A percentile compares a stretch with the other conserved stretches of the same genome.
These are phyloP conservation scores for Drosophila triauraria DNA, from an alignment of 1,140 invertebrate genomes.

Conservation along the genomic window DNA sequence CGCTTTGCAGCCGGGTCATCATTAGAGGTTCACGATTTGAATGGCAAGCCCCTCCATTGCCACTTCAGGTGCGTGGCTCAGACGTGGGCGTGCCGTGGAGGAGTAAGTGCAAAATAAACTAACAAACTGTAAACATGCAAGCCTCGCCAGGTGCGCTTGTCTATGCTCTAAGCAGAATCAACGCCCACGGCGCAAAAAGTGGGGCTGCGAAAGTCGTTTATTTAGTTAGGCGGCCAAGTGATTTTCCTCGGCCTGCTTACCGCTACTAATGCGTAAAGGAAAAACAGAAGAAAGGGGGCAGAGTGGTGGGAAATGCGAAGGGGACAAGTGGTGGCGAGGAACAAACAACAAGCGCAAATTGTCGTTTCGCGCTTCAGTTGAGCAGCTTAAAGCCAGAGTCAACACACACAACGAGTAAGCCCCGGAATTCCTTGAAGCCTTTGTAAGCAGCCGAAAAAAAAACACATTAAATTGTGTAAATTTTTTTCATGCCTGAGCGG, in stretches of 20 bases:
- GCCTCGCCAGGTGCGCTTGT: slow-evolving; percentile 25
- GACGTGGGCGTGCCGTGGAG: slow-evolving; percentile 23
- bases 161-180: slow-evolving; percentile 35
- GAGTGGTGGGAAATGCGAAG: slow-evolving; percentile 8
- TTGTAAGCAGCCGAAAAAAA: slow-evolving; percentile 54
- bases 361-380: slow-evolving; percentile 81
- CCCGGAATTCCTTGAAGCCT: slow-evolving; percentile 66
- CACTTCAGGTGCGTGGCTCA: slow-evolving; percentile 12
- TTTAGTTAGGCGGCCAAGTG: slow-evolving; percentile 57
- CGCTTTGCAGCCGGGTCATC: slow-evolving; percentile 14
- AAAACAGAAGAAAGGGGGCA: slow-evolving; percentile 1
- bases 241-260: slow-evolving; percentile 48
- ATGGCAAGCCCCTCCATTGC: background rate
- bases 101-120: slow-evolving; percentile 59
- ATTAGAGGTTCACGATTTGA: slow-evolving; percentile 24
- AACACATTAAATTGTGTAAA: slow-evolving; percentile 66
- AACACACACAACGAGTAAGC: slow-evolving; percentile 55
- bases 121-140: slow-evolving; percentile 66
- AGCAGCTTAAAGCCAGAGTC: slow-evolving; percentile 80
- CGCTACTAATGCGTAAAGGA: slow-evolving; percentile 57
- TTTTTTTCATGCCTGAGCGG: slow-evolving; percentile 56
- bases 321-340: slow-evolving; percentile 16
- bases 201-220: slow-evolving; percentile 41
- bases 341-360: slow-evolving; percentile 76
- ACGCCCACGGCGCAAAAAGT: slow-evolving; percentile 4